Evolutionary conservation across 2,888 invertebrate species (phyloP).

Genomic region (Parascotia fuliginaria): DNA sequence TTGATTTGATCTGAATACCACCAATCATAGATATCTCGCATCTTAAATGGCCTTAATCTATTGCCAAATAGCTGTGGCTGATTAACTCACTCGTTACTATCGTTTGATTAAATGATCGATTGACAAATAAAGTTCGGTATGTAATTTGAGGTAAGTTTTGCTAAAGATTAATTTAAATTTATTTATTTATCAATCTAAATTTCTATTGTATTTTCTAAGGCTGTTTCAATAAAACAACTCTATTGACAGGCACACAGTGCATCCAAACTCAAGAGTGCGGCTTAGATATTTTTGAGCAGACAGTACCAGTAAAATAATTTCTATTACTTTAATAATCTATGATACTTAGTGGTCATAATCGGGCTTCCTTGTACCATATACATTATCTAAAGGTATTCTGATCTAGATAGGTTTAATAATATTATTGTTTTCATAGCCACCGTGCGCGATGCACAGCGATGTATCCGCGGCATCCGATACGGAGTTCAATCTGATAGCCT

Average conservation of each 20-base stretch:
- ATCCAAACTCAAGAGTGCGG: no score
- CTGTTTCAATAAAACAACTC: no score
- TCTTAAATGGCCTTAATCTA: neutral
- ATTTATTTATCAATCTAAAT: no score
- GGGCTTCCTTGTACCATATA: slow-evolving; percentile 41
- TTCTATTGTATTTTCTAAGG: no score
- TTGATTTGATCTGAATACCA: neutral
- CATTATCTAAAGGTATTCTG: slow-evolving; percentile 37
- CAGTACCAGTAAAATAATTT: no score
- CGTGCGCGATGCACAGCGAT: slow-evolving; percentile 54
- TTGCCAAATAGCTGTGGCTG: neutral
- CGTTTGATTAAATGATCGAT: no score
- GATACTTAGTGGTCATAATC: slow-evolving; percentile 21
- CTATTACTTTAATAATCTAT: slow-evolving; percentile 9
- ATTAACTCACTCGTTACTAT: no score
- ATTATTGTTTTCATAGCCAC: slow-evolving; percentile 62
- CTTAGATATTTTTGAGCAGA: no score
- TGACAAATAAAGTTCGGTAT: no score
- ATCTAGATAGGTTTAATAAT: slow-evolving; percentile 52
- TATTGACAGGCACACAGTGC: no score
- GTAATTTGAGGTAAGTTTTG: no score
- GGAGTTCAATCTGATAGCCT: slow-evolving; percentile 70
- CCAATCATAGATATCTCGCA: neutral
- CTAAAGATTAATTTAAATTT: no score
- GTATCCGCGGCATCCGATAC: slow-evolving; percentile 63